Base-by-base conservation (phyloP, 2,888 invertebrate species). In the Carpatolechia fugitivella region DNA sequence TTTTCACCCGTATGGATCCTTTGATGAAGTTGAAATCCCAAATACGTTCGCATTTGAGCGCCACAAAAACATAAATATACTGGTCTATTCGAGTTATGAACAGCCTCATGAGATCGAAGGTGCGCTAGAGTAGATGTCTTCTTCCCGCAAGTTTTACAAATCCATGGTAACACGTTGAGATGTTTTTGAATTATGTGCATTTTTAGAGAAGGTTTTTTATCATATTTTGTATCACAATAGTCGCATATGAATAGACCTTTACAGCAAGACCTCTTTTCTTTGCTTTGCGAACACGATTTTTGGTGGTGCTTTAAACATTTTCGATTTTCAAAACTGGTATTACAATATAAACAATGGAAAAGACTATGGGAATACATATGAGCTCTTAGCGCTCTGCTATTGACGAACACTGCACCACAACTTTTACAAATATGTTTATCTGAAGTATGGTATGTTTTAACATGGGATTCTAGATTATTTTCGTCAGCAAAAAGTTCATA, bases 131-230 rank as follows among this genome's bases (percentile, higher is more conserved):
- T 88, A 0, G 87, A 84, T 0, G 85, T 76, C 0, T 85, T 69
- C 49, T 88, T 88, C 0, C 87, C 87, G 40, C 88, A 89, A 0
- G 65, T 67, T 8, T 75, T 69, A 35, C 88, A 89, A 0, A 76
- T 70, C 40, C 72, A 82, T 0, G 87, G 86, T 0, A 84, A 56
- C 0, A 87, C 74, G 36, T 82, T 74, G 0, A 88, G 55, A 59
- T 89, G 88, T 59, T 89, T 89, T 38, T 87, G 85, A 0, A 82
- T 63, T 7, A 88, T 84, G 54, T 89, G 88, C 1, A 79, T 76
- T 1, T 76, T 73, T 0, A 89, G 56, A 0, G 88, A 88, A 0
- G 84, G 82, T 49, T 89, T 89, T 8, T 78, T 78, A 2, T 74
- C 67, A 58, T 88, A 89, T 0, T 65, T 69, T 0, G 62, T 69